These are phyloP conservation scores for Nomada fabriciana DNA, from an alignment of 2,888 invertebrate species.

Conservation along the genomic window DNA sequence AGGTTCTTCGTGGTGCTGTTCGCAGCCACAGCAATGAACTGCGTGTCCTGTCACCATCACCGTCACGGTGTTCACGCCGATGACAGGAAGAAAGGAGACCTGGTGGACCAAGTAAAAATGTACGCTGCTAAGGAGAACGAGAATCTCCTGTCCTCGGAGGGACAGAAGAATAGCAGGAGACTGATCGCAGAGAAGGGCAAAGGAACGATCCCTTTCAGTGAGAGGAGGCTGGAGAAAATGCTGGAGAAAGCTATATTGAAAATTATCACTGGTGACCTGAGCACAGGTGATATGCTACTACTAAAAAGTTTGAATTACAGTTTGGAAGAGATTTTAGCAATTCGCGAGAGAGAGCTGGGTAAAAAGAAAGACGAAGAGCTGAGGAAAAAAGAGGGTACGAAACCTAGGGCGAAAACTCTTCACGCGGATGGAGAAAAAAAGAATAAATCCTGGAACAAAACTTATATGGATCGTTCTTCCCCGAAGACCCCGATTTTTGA, in stretches of 20 bases:
- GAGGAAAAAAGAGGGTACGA: slow-evolving; percentile 45
- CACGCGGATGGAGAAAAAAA: slow-evolving; percentile 50
- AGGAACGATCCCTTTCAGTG: slow-evolving; percentile 72
- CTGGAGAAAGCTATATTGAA: slow-evolving; percentile 81
- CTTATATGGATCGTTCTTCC: slow-evolving; percentile 48
- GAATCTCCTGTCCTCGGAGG: slow-evolving; percentile 32
- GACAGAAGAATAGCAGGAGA: slow-evolving; percentile 40
- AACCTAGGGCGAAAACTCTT: slow-evolving; percentile 41
- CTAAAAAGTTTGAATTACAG: slow-evolving; percentile 81
- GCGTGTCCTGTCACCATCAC: slow-evolving; percentile 61
- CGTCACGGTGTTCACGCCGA: slow-evolving; percentile 52
- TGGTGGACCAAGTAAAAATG: slow-evolving; percentile 47
- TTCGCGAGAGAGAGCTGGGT: slow-evolving; percentile 77
- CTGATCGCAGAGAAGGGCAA: slow-evolving; percentile 39
- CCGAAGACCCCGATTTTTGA: slow-evolving; percentile 37
- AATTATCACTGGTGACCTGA: slow-evolving; percentile 81
- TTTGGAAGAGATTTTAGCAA: slow-evolving; percentile 77
- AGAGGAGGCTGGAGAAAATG: slow-evolving; percentile 79
- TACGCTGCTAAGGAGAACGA: slow-evolving; percentile 43
- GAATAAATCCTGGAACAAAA: slow-evolving; percentile 44
- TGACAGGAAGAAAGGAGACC: slow-evolving; percentile 47
- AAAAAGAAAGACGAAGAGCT: slow-evolving; percentile 70
- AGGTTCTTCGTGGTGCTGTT: slow-evolving; percentile 60
- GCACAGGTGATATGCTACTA: slow-evolving; percentile 76
- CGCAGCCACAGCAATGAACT: slow-evolving; percentile 38